phyloP scores from a whole-genome alignment of 2,797 vertebrate species.

The Cephalopachus bancanus region DNA sequence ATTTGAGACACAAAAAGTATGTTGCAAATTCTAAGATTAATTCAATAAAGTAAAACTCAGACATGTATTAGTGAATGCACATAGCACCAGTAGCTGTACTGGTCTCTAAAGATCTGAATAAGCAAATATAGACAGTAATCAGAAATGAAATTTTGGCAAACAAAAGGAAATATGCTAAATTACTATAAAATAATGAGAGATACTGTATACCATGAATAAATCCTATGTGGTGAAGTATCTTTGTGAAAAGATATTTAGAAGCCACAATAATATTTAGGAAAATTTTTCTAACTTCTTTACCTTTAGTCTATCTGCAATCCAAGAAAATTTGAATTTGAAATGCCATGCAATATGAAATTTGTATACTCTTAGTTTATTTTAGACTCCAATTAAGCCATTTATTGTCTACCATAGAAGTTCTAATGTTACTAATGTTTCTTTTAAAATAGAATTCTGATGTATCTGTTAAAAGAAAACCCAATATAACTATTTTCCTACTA shows the following conservation, averaged over 20 bases:
- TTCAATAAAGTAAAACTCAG: constrained; percentile 18
- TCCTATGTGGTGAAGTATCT: not conserved
- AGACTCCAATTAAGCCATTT: not conserved
- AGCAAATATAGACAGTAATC: not conserved
- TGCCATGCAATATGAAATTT: not conserved
- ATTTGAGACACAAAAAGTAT: not conserved
- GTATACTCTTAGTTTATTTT: constrained; percentile 41
- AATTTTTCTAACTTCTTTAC: not conserved
- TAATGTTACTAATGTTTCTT: constrained; percentile 53
- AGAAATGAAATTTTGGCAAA: constrained; percentile 36
- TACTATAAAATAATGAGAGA: not conserved
- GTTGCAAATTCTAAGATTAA: not conserved
- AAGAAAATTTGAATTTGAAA: constrained; percentile 21
- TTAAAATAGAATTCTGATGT: not conserved
- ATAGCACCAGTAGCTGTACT: not conserved
- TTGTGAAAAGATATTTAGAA: constrained; percentile 17
- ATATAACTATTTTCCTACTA: constrained; percentile 21
- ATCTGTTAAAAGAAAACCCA: not conserved
- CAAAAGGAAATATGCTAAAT: constrained; percentile 14
- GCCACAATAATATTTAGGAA: not conserved
- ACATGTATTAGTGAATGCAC: constrained; percentile 9
- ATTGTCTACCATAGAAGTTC: constrained; percentile 1
- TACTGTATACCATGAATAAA: not conserved
- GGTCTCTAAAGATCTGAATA: not conserved
- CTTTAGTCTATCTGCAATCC: not conserved